These are phyloP conservation scores for Neuroscelio doddi DNA, from an alignment of 2,888 invertebrate species.

Conservation along the genomic window DNA sequence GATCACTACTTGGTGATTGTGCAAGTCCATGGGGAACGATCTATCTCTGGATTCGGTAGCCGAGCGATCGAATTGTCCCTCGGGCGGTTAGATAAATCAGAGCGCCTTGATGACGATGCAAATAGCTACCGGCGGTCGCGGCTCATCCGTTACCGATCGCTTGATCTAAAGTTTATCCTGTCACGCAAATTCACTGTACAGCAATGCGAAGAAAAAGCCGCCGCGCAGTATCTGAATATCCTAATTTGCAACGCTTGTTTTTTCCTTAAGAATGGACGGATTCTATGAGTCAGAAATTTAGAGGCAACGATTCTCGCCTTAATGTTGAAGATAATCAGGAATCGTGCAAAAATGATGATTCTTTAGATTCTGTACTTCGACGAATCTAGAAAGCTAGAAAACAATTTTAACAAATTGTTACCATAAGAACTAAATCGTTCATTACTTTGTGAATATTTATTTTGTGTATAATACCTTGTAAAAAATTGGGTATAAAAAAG, in stretches of 20 bases:
- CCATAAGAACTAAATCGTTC: no score
- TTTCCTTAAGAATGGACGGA: constrained; percentile 9
- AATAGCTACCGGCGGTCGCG: constrained; percentile 40
- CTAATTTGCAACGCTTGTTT: constrained; percentile 32
- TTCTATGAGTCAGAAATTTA: background rate
- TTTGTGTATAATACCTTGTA: no score
- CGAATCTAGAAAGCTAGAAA: no score
- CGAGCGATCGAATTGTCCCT: constrained; percentile 30
- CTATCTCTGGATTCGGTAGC: constrained; percentile 32
- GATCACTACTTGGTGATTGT: background rate
- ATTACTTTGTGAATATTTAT: no score
- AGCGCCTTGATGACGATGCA: constrained; percentile 46
- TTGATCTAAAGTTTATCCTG: constrained; percentile 28
- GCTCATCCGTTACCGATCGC: constrained; percentile 37
- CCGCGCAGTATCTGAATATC: constrained; percentile 16
- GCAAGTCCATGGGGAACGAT: constrained; percentile 10
- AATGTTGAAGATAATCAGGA: background rate
- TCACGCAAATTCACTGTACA: constrained; percentile 22
- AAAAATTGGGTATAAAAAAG: no score
- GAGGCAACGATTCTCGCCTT: background rate
- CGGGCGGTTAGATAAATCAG: constrained; percentile 44
- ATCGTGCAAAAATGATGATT: constrained; percentile 1
- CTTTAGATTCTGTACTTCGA: background rate
- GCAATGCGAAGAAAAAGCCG: constrained; percentile 19
- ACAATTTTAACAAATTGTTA: no score